phyloP scores from a whole-genome alignment of 1,140 invertebrate species.

The Heliconius himera region DNA sequence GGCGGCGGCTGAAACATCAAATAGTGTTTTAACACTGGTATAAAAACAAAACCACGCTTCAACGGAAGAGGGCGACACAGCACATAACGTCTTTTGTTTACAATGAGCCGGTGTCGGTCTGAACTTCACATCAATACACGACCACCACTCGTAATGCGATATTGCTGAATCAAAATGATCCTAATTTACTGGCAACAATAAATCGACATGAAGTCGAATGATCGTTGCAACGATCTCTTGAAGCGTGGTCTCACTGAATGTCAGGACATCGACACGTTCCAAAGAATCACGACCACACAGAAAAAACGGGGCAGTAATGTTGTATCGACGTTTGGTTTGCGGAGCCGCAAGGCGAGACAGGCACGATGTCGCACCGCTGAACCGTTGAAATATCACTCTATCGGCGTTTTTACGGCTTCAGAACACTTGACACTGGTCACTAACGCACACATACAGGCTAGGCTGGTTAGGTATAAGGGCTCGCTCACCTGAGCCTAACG shows the following conservation, averaged over 20 bases:
- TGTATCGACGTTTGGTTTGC: slow-evolving; percentile 67
- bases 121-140: slow-evolving; percentile 33
- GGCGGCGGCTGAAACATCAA: slow-evolving; percentile 47
- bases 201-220: slow-evolving; percentile 37
- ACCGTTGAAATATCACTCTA: slow-evolving; percentile 55
- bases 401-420: slow-evolving; percentile 55
- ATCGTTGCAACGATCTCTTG: slow-evolving; percentile 31
- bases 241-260: slow-evolving; percentile 41
- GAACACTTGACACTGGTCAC: slow-evolving; percentile 56
- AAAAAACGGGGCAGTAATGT: slow-evolving; percentile 61
- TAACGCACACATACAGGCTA: slow-evolving; percentile 23
- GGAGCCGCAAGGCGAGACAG: slow-evolving; percentile 52
- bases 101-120: slow-evolving; percentile 40
- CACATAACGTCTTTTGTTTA: slow-evolving; percentile 47
- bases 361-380: slow-evolving; percentile 53
- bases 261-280: slow-evolving; percentile 44
- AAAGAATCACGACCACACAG: slow-evolving; percentile 46
- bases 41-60: slow-evolving; percentile 44
- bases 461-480: slow-evolving; percentile 32
- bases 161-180: slow-evolving; percentile 30
- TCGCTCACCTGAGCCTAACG: slow-evolving; percentile 76
- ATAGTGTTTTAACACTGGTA: slow-evolving; percentile 39
- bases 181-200: slow-evolving; percentile 35
- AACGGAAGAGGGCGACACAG: slow-evolving; percentile 45
- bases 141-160: slow-evolving; percentile 26